A percentile compares a stretch with the other conserved stretches of the same genome.
phyloP scores from a whole-genome alignment of 2,888 invertebrate species.

The Alviniconcha strummeri region DNA sequence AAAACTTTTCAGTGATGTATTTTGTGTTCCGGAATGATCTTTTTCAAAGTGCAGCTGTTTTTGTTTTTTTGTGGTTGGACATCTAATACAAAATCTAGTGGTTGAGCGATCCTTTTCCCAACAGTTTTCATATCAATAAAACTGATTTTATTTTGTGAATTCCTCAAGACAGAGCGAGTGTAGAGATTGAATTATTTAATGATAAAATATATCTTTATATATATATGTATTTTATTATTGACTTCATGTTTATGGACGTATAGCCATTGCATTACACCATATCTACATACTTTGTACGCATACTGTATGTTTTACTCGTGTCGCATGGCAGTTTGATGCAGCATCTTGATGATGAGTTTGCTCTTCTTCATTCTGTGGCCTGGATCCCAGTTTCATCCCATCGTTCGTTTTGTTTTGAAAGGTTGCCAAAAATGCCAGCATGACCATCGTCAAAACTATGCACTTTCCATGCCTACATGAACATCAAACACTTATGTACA shows the following conservation, averaged over 20 bases:
- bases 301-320: not conserved
- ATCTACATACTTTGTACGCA: slow-evolving; percentile 23
- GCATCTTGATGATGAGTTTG: not conserved
- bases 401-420: slow-evolving; percentile 4
- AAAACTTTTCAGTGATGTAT: not conserved
- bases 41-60: slow-evolving; percentile 20
- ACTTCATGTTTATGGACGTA: slow-evolving; percentile 11
- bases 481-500: too few relatives aligned
- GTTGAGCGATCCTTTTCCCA: slow-evolving; percentile 27
- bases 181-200: slow-evolving; percentile 31
- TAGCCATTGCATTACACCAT: slow-evolving; percentile 30
- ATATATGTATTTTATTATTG: slow-evolving; percentile 1
- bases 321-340: not conserved
- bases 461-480: too few relatives aligned
- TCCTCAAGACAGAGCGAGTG: slow-evolving; percentile 32
- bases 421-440: not conserved
- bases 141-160: slow-evolving; percentile 18
- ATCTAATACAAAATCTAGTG: slow-evolving; percentile 14
- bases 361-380: not conserved
- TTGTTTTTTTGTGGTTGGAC: slow-evolving; percentile 10
- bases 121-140: slow-evolving; percentile 29
- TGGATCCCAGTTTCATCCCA: not conserved
- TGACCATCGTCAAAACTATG: too few relatives aligned
- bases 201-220: slow-evolving; percentile 23
- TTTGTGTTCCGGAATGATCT: not conserved